Evolutionary conservation across 1,140 invertebrate genomes (phyloP).

Genomic region (Centruroides vittatus): DNA sequence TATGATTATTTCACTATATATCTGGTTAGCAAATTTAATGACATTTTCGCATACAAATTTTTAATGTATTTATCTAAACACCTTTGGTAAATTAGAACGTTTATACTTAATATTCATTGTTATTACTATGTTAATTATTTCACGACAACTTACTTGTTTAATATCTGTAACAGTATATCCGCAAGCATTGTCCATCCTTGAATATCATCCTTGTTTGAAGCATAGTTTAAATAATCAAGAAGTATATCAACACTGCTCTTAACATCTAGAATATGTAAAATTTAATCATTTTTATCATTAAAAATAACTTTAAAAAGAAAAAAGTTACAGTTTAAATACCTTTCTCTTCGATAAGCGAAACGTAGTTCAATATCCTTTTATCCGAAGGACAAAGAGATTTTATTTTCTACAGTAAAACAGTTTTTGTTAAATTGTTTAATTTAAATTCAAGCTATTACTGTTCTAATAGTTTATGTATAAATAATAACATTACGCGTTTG

Average conservation of each 20-base stretch:
- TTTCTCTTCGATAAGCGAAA: neutral
- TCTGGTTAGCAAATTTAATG: no score
- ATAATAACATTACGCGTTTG: no score
- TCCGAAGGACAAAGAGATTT: slow-evolving; percentile 1
- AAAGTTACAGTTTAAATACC: neutral
- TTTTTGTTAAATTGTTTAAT: neutral
- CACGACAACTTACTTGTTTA: no score
- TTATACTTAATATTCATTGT: no score
- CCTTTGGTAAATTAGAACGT: no score
- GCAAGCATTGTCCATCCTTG: slow-evolving; percentile 1
- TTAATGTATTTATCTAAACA: no score
- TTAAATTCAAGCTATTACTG: neutral
- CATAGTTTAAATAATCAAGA: slow-evolving; percentile 10
- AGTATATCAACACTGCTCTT: neutral
- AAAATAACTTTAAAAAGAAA: no score
- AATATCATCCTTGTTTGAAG: slow-evolving; percentile 5
- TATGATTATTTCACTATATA: no score
- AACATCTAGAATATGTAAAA: neutral
- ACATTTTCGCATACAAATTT: no score
- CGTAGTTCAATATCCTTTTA: neutral
- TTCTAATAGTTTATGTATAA: neutral
- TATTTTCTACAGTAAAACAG: neutral
- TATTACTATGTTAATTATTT: no score
- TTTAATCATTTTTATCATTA: no score
- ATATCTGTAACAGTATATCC: neutral